Evolutionary conservation across 92 coral and sea anemone genomes (phyloP).

Genomic region (Chrysogorgia sp.): DNA sequence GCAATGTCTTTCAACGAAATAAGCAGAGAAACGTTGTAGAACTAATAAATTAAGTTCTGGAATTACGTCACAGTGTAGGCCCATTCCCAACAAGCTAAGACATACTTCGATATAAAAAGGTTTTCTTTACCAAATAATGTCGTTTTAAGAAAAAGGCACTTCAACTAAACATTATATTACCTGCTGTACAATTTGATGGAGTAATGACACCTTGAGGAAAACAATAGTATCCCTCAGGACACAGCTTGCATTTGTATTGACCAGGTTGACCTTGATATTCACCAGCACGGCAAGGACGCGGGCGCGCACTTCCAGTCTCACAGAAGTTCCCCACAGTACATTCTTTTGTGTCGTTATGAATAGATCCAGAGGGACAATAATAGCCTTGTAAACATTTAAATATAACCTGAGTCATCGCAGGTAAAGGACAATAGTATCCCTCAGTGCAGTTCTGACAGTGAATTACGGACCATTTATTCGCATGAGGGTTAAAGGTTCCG

Average conservation of each 20-base stretch:
- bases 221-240: slow-evolving; percentile 82
- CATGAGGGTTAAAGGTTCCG: slow-evolving; percentile 83
- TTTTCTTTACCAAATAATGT: too few relatives aligned
- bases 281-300: slow-evolving; percentile 80
- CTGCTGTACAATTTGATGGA: slow-evolving; percentile 88
- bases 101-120: too few relatives aligned
- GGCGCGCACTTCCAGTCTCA: slow-evolving; percentile 78
- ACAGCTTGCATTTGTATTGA: slow-evolving; percentile 72
- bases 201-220: slow-evolving; percentile 76
- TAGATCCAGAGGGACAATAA: slow-evolving; percentile 92
- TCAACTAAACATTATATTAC: slow-evolving; percentile 17
- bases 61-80: too few relatives aligned
- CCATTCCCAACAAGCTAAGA: too few relatives aligned
- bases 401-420: slow-evolving; percentile 78
- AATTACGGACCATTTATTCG: slow-evolving; percentile 68
- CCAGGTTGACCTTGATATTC: slow-evolving; percentile 89
- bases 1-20: too few relatives aligned
- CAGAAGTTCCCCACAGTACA: slow-evolving; percentile 84
- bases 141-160: too few relatives aligned
- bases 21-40: too few relatives aligned
- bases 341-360: slow-evolving; percentile 77
- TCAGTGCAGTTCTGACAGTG: slow-evolving; percentile 91
- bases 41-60: too few relatives aligned
- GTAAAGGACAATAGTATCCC: slow-evolving; percentile 88
- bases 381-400: slow-evolving; percentile 97